A percentile compares a stretch with the other conserved stretches of the same genome.
phyloP scores from a whole-genome alignment of 1,140 invertebrate genomes.

The Sitophilus oryzae region DNA sequence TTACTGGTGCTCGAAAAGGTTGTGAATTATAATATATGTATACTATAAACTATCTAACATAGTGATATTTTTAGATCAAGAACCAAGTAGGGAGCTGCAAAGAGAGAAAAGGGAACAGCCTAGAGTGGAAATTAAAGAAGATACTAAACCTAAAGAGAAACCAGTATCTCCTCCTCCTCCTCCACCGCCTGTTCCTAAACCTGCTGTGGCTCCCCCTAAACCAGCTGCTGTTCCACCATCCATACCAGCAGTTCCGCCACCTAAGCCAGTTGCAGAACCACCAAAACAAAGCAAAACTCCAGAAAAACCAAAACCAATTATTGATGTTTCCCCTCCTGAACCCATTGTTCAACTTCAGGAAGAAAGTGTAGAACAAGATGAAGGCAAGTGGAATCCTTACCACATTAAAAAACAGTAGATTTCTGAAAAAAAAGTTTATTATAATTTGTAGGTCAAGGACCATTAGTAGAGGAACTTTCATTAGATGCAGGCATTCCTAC shows the following conservation, averaged over 20 bases:
- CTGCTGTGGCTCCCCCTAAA: not conserved
- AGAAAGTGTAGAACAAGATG: conserved; percentile 20
- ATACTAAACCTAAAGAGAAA: not conserved
- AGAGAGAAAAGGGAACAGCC: not conserved
- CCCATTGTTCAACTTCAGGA: conserved; percentile 21
- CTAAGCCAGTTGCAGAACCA: conserved; percentile 1
- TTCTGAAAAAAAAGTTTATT: no score
- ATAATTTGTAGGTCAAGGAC: conserved; percentile 30
- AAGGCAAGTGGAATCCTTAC: no score
- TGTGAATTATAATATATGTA: not conserved
- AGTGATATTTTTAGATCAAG: not conserved
- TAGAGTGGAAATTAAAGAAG: conserved; percentile 15
- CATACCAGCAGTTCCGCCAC: not conserved
- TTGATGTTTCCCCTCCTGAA: conserved; percentile 6
- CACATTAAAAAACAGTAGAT: no score
- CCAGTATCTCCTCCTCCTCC: conserved; percentile 2
- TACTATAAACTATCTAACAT: no score
- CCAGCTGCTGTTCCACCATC: not conserved
- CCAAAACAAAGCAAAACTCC: no score
- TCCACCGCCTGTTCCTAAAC: conserved; percentile 3
- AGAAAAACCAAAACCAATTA: conserved; percentile 13
- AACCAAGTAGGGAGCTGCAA: not conserved
- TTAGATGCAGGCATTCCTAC: conserved; percentile 68
- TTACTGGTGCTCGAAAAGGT: conserved; percentile 7
- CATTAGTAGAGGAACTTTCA: conserved; percentile 51